Conservation (phyloP, 2,888 invertebrate species). For the Actias luna region DNA sequence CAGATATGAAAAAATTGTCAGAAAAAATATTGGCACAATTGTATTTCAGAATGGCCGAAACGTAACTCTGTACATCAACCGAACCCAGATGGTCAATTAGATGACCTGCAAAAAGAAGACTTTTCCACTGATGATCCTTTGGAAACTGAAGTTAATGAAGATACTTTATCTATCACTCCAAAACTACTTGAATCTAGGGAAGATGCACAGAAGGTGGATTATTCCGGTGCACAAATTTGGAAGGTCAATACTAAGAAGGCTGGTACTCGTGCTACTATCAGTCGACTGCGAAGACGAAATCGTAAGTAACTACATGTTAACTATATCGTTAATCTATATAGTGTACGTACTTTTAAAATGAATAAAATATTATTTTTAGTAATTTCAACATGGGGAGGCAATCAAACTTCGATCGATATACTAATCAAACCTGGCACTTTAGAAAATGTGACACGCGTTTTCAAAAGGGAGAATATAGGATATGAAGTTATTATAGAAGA, state of each 20-base stretch:
- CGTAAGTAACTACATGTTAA: slow-evolving; percentile 46
- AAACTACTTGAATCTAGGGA: slow-evolving; percentile 37
- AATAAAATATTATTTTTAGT: slow-evolving; percentile 60
- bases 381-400: slow-evolving; percentile 85
- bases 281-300: slow-evolving; percentile 60
- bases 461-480: slow-evolving; percentile 83
- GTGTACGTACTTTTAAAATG: slow-evolving; percentile 10
- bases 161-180: slow-evolving; percentile 28
- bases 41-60: slow-evolving; percentile 57
- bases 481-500: slow-evolving; percentile 89
- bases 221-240: slow-evolving; percentile 90
- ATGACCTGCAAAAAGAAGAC: slow-evolving; percentile 30
- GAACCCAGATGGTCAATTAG: slow-evolving; percentile 28
- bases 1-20: not conserved
- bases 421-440: slow-evolving; percentile 86
- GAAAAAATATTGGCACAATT: not conserved
- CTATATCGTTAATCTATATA: slow-evolving; percentile 12
- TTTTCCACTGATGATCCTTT: slow-evolving; percentile 31
- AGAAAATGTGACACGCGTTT: slow-evolving; percentile 82
- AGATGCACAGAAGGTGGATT: slow-evolving; percentile 76
- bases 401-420: slow-evolving; percentile 84
- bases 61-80: slow-evolving; percentile 68
- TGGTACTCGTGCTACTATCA: slow-evolving; percentile 59
- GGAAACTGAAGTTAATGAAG: slow-evolving; percentile 26
- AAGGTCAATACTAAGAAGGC: slow-evolving; percentile 81